Conservation (phyloP, 2,113 vertebrate species). For the Passer domesticus region DNA sequence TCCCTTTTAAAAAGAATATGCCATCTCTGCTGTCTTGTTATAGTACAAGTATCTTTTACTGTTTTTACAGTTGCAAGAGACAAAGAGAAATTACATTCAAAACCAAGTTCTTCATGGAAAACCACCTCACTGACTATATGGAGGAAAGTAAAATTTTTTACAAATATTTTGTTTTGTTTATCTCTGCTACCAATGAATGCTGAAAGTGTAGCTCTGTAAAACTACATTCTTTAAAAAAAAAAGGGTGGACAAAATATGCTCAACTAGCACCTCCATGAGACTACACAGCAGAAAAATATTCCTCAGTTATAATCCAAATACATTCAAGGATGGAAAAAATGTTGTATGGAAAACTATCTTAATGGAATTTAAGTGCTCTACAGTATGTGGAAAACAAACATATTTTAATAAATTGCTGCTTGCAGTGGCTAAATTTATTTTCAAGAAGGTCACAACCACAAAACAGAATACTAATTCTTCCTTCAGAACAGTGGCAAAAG, state of each 20-base stretch:
- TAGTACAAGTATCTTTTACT: neutral
- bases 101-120: neutral
- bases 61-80: neutral
- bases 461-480: neutral
- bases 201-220: neutral
- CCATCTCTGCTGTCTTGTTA: neutral
- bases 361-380: neutral
- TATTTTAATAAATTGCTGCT: neutral
- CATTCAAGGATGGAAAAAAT: neutral
- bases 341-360: neutral
- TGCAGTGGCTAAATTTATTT: neutral
- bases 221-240: neutral
- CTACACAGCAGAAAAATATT: neutral
- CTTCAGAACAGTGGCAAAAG: slow-evolving; percentile 7
- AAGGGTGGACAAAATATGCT: neutral
- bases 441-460: neutral
- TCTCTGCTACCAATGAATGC: neutral
- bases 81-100: neutral
- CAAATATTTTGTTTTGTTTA: neutral
- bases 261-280: neutral
- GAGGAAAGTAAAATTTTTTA: neutral
- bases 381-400: neutral
- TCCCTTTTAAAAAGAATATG: neutral
- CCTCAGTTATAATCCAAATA: neutral
- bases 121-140: neutral